Evolutionary conservation across 2,797 vertebrate species (phyloP).

Genomic region (Sardinella longiceps): DNA sequence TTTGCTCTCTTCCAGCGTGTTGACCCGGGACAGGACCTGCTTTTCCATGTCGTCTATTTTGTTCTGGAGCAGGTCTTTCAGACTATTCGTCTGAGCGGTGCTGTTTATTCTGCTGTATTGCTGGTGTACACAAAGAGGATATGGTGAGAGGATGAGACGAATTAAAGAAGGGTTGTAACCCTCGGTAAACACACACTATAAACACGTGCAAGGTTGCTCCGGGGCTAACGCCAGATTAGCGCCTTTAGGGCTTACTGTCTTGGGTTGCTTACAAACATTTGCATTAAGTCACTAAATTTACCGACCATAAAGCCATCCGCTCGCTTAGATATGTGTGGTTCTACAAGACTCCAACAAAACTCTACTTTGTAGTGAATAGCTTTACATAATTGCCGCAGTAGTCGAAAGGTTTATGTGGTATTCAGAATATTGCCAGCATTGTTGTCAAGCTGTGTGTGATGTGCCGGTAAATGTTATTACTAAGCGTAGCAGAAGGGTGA

Average conservation of each 20-base stretch:
- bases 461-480: neutral
- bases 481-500: constrained; percentile 6
- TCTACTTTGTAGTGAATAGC: neutral
- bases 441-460: neutral
- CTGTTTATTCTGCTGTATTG: constrained; percentile 92
- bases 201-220: constrained; percentile 30
- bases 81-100: constrained; percentile 86
- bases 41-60: constrained; percentile 97
- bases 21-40: constrained; percentile 93
- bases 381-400: constrained; percentile 1
- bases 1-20: constrained; percentile 89
- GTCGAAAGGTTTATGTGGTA: neutral
- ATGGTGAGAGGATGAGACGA: constrained; percentile 26
- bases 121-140: constrained; percentile 68
- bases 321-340: neutral
- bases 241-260: constrained; percentile 43
- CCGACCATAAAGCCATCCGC: neutral
- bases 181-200: constrained; percentile 13
- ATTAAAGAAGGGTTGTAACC: constrained; percentile 24
- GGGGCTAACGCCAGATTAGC: constrained; percentile 43
- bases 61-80: constrained; percentile 93
- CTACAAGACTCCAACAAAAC: neutral
- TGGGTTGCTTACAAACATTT: constrained; percentile 1
- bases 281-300: constrained; percentile 33
- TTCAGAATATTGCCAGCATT: neutral